phyloP scores from a whole-genome alignment of 2,113 vertebrate genomes.

The Cyanoderma ruficeps region DNA sequence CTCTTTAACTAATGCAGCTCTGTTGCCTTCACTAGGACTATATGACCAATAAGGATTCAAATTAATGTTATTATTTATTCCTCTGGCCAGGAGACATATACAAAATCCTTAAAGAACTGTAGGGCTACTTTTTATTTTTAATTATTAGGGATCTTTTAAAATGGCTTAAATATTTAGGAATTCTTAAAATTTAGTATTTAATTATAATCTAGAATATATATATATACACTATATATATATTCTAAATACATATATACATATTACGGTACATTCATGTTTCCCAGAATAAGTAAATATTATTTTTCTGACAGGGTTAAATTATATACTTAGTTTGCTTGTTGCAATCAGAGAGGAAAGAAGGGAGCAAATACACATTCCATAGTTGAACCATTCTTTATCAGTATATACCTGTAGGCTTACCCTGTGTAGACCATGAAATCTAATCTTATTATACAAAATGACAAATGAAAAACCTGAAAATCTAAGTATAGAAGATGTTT shows the following conservation, averaged over 20 bases:
- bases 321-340: background rate
- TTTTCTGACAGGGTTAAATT: background rate
- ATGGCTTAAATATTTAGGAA: background rate
- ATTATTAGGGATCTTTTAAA: background rate
- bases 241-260: background rate
- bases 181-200: background rate
- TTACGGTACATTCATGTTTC: background rate
- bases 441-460: background rate
- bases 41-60: background rate
- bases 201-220: background rate
- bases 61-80: background rate
- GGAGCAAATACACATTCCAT: background rate
- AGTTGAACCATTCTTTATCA: background rate
- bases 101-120: background rate
- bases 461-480: background rate
- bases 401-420: background rate
- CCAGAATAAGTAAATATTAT: background rate
- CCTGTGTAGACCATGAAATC: background rate
- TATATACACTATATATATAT: too few relatives aligned
- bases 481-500: background rate
- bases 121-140: rapidly evolving
- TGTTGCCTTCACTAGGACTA: background rate
- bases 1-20: background rate
- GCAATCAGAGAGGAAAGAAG: background rate
- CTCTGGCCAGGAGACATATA: background rate